These are phyloP conservation scores for Prolemur simus DNA, from an alignment of 2,113 vertebrate species.

Conservation along the genomic window DNA sequence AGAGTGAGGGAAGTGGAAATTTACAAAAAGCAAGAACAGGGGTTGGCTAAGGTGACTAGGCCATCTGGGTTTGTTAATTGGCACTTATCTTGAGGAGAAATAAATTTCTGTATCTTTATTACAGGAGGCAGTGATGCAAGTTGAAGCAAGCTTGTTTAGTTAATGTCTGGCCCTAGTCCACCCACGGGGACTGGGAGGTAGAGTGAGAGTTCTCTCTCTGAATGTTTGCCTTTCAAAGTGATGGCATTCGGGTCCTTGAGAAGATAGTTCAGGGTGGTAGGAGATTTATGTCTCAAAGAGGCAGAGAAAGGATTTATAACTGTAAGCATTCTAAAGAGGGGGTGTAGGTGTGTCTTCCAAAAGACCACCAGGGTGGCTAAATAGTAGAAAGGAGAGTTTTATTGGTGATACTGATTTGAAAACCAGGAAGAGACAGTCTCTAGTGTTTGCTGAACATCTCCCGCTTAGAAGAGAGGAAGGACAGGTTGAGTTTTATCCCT, in stretches of 20 bases:
- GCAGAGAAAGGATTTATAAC: not conserved
- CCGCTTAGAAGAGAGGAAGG: too few relatives aligned
- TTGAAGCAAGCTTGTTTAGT: not conserved
- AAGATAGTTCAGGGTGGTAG: not conserved
- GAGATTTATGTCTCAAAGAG: not conserved
- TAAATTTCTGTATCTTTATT: not conserved
- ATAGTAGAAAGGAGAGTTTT: too few relatives aligned
- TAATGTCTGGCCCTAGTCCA: not conserved
- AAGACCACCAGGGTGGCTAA: too few relatives aligned
- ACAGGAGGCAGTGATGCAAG: not conserved
- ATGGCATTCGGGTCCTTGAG: not conserved
- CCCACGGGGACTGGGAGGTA: not conserved
- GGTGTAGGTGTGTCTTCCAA: too few relatives aligned
- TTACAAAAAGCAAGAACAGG: not conserved
- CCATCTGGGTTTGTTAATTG: not conserved
- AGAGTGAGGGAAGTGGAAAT: not conserved
- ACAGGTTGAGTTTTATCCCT: too few relatives aligned
- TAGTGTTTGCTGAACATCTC: too few relatives aligned
- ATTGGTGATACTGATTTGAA: too few relatives aligned
- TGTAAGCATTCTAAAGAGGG: not conserved
- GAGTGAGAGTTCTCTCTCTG: not conserved
- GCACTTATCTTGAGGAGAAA: slow-evolving; percentile 22
- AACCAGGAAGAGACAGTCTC: too few relatives aligned
- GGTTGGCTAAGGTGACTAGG: not conserved
- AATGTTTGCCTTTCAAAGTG: not conserved